Conservation (phyloP, 2,797 vertebrate genomes). For the Eulemur coronatus region DNA sequence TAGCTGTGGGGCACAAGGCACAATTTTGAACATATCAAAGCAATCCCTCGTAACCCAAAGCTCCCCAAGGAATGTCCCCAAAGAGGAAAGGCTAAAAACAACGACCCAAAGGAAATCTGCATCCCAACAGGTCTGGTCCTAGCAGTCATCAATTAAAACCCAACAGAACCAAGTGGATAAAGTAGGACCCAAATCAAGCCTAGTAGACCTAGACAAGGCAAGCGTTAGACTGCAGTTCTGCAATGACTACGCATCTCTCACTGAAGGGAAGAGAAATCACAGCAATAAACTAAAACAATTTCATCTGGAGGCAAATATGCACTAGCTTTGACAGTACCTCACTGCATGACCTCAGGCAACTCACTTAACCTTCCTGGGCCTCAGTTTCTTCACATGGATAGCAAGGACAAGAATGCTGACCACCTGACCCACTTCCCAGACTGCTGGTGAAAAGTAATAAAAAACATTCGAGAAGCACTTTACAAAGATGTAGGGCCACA, state of each 20-base stretch:
- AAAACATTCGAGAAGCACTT: slow-evolving; percentile 26
- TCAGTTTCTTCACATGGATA: slow-evolving; percentile 47
- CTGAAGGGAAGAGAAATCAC: slow-evolving; percentile 58
- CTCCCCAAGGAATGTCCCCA: slow-evolving; percentile 67
- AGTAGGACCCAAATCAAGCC: slow-evolving; percentile 24
- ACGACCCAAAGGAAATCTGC: slow-evolving; percentile 69
- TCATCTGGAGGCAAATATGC: background rate
- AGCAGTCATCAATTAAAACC: slow-evolving; percentile 69
- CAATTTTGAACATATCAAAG: slow-evolving; percentile 79
- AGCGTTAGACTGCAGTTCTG: background rate
- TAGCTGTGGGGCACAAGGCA: slow-evolving; percentile 79
- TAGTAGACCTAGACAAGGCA: slow-evolving; percentile 23
- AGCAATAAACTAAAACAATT: slow-evolving; percentile 54
- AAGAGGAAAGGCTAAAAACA: slow-evolving; percentile 73
- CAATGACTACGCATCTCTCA: slow-evolving; percentile 18
- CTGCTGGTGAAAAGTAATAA: slow-evolving; percentile 14
- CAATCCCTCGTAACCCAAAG: slow-evolving; percentile 73
- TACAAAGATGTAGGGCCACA: background rate
- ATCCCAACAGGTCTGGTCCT: slow-evolving; percentile 44
- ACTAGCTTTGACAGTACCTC: background rate
- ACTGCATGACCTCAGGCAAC: background rate
- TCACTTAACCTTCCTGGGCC: slow-evolving; percentile 4
- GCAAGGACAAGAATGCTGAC: slow-evolving; percentile 35
- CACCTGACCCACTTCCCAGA: slow-evolving; percentile 25
- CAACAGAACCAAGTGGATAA: slow-evolving; percentile 56